Percentiles rank a stretch among this genome's conserved stretches.
Evolutionary conservation across 2,888 invertebrate species (phyloP).

Genomic region (Drosophila neotestacea): DNA sequence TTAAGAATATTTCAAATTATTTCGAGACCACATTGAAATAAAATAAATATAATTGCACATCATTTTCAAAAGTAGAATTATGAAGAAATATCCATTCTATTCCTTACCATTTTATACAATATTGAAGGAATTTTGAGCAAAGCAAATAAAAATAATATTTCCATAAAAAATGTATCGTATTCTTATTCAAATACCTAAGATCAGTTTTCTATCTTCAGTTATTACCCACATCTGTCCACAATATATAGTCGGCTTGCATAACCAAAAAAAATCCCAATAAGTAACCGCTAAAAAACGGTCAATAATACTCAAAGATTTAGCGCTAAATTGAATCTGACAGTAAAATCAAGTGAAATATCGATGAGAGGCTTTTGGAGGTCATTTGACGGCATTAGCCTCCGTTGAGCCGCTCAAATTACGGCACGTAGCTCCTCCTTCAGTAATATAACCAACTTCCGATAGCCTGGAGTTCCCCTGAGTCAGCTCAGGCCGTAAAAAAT

Average conservation of each 20-base stretch:
- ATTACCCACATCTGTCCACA: slow-evolving; percentile 36
- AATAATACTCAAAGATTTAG: slow-evolving; percentile 46
- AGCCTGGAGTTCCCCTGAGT: slow-evolving; percentile 23
- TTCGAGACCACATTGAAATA: too few relatives aligned
- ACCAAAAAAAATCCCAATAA: slow-evolving; percentile 18
- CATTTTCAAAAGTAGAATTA: too few relatives aligned
- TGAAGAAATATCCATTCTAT: too few relatives aligned
- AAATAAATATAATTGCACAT: too few relatives aligned
- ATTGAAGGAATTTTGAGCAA: too few relatives aligned
- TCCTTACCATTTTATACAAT: too few relatives aligned
- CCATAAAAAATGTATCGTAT: background rate
- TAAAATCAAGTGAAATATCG: slow-evolving; percentile 76
- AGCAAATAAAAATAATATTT: background rate
- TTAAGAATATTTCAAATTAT: too few relatives aligned
- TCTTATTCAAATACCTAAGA: background rate
- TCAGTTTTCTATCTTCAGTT: background rate
- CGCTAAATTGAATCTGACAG: slow-evolving; percentile 71
- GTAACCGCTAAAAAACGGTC: slow-evolving; percentile 52
- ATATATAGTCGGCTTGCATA: slow-evolving; percentile 17
- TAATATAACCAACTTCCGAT: slow-evolving; percentile 43
- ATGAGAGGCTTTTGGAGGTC: slow-evolving; percentile 66
- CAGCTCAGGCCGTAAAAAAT: slow-evolving; percentile 57
- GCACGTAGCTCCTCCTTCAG: slow-evolving; percentile 45
- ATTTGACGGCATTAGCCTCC: slow-evolving; percentile 70
- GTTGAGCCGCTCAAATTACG: slow-evolving; percentile 66